Evolutionary conservation across 2,797 vertebrate species (phyloP).

Genomic region (Sebastes umbrosus): DNA sequence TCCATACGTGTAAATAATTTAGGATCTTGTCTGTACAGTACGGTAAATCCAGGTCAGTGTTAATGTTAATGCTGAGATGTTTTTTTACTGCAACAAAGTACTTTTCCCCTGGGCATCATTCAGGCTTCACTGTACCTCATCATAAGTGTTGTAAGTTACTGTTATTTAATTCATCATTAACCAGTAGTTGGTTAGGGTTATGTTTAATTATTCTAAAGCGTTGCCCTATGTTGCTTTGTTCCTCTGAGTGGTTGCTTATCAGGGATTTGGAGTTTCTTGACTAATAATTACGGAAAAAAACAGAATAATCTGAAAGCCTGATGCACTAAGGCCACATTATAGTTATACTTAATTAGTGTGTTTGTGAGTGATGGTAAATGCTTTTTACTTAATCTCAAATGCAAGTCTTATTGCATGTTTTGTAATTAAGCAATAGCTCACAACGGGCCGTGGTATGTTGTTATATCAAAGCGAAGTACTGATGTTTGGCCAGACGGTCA

Average conservation of each 20-base stretch:
- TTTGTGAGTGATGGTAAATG: not conserved
- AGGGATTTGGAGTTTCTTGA: conserved; percentile 20
- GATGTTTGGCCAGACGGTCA: too few species aligned
- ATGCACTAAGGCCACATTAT: conserved; percentile 1
- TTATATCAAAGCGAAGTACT: not conserved
- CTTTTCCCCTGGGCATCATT: not conserved
- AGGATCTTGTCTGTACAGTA: not conserved
- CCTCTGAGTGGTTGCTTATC: not conserved
- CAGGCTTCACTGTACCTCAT: not conserved
- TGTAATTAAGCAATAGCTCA: not conserved
- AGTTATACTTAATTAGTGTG: not conserved
- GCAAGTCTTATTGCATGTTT: not conserved
- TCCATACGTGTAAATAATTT: conserved; percentile 8
- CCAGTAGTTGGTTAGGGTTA: not conserved
- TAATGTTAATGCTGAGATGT: not conserved
- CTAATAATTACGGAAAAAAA: conserved; percentile 39
- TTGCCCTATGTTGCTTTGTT: not conserved
- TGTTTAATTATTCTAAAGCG: conserved; percentile 25
- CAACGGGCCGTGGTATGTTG: not conserved
- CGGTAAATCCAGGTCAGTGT: not conserved
- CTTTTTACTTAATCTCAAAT: not conserved
- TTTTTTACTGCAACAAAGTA: not conserved
- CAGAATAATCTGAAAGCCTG: not conserved
- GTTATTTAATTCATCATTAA: conserved; percentile 30
- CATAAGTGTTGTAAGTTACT: not conserved